Evolutionary conservation across 2,888 invertebrate species (phyloP).

Genomic region (Andricus curvator): DNA sequence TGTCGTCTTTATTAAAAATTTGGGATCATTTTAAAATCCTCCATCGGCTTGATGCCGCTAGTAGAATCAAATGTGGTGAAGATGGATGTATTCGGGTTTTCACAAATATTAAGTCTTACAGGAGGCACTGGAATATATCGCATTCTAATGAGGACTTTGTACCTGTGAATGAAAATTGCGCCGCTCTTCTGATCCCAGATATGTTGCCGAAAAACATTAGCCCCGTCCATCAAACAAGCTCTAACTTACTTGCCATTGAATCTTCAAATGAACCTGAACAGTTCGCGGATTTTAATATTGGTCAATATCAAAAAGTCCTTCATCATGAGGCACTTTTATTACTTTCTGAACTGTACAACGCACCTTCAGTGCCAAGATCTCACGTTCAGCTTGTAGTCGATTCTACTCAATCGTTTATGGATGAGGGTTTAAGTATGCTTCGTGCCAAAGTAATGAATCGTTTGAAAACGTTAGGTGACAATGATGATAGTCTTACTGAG

Average conservation of each 20-base stretch:
- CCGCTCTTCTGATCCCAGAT: neutral
- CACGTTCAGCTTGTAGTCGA: slow-evolving; percentile 4
- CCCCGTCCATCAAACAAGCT: neutral
- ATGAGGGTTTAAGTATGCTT: neutral
- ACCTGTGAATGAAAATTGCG: neutral
- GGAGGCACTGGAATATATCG: neutral
- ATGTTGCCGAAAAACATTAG: neutral
- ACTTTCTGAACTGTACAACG: neutral
- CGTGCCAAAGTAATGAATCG: neutral
- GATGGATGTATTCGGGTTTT: neutral
- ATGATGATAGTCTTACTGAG: neutral
- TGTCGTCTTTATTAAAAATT: neutral
- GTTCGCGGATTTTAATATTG: neutral
- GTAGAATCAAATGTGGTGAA: slow-evolving; percentile 7
- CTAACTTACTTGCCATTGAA: neutral
- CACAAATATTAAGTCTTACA: neutral
- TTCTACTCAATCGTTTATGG: neutral
- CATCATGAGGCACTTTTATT: neutral
- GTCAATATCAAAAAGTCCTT: neutral
- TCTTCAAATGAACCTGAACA: neutral
- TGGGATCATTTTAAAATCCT: slow-evolving; percentile 8
- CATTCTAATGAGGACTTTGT: neutral
- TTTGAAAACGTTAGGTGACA: neutral
- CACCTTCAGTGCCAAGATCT: neutral
- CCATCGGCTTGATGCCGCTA: neutral